Conservation (phyloP, 2,113 vertebrate species). For the Entelurus aequoreus region DNA sequence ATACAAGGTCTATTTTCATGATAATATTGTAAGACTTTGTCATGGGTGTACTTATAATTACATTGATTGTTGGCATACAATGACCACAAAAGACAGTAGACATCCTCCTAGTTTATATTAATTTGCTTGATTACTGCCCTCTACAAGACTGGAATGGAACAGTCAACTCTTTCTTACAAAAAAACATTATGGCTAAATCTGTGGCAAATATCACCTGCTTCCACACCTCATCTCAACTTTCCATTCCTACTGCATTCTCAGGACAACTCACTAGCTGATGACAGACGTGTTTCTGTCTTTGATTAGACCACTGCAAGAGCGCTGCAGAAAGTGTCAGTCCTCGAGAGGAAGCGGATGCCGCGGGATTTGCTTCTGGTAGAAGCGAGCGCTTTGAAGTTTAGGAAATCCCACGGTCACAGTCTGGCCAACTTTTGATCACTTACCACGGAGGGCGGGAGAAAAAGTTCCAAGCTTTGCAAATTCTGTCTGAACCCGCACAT, state of each 20-base stretch:
- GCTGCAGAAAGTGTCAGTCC: background rate
- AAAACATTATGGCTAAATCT: no score
- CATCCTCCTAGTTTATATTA: background rate
- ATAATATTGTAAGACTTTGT: background rate
- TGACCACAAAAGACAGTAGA: no score
- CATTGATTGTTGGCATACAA: background rate
- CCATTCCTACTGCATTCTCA: no score
- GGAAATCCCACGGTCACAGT: slow-evolving; percentile 8
- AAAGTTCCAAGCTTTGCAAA: slow-evolving; percentile 3
- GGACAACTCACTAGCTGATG: background rate
- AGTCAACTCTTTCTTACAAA: background rate
- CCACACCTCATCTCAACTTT: background rate
- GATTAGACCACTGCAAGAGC: background rate
- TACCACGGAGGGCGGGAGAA: background rate
- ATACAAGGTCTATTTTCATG: background rate
- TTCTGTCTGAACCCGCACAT: background rate
- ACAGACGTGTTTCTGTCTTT: background rate
- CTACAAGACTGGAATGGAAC: background rate
- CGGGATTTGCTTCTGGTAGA: slow-evolving; percentile 7
- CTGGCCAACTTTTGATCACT: slow-evolving; percentile 11
- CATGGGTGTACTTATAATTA: background rate
- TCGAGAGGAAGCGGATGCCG: background rate
- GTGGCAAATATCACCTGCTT: background rate
- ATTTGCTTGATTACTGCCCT: background rate
- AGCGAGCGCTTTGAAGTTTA: slow-evolving; percentile 4